Evolutionary conservation across 2,888 invertebrate species (phyloP).

Genomic region (Mesorhabditis spiculigera): DNA sequence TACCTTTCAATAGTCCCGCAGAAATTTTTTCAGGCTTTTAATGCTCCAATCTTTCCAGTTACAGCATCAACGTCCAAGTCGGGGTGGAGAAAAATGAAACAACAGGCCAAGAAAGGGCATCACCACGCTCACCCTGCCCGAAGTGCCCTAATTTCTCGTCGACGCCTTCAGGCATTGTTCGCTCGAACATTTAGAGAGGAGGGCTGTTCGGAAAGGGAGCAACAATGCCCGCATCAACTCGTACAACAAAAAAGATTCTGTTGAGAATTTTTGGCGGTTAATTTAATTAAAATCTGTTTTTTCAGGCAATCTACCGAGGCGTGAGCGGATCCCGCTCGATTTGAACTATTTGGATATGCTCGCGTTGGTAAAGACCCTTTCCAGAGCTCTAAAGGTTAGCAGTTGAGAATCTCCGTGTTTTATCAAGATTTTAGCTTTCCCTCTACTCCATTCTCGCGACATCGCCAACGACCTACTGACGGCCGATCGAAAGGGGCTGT

Average conservation of each 20-base stretch:
- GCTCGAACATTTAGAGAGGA: neutral
- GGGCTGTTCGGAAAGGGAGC: neutral
- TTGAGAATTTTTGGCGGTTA: neutral
- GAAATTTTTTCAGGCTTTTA: neutral
- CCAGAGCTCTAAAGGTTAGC: neutral
- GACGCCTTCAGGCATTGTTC: neutral
- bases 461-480: neutral
- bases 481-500: neutral
- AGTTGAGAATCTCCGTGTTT: neutral
- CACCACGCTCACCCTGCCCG: neutral
- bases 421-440: neutral
- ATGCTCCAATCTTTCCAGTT: neutral
- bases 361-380: neutral
- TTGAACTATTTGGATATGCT: neutral
- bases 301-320: neutral
- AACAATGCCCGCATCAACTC: conserved; percentile 4
- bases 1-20: neutral
- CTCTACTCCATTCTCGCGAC: neutral
- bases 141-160: conserved; percentile 1
- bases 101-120: neutral
- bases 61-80: neutral
- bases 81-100: neutral
- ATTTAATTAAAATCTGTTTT: neutral
- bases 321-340: neutral
- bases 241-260: neutral